phyloP scores from a whole-genome alignment of 2,113 vertebrate genomes.

The Tor tambroides region DNA sequence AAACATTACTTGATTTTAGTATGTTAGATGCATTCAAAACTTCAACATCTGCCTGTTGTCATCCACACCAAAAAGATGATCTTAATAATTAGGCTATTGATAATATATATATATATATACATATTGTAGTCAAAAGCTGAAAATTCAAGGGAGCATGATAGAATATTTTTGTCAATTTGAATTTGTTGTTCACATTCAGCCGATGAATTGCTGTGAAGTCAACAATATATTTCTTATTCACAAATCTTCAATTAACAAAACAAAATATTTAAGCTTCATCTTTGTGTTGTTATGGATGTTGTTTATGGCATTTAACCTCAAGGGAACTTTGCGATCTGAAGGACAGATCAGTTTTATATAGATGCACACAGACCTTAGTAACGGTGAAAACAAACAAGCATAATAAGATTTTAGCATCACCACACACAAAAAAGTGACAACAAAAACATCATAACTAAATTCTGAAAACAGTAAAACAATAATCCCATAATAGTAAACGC shows the following conservation, averaged over 20 bases:
- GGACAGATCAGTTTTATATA: background rate
- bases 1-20: background rate
- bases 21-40: background rate
- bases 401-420: background rate
- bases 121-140: no score
- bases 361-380: background rate
- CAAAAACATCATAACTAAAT: background rate
- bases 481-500: no score
- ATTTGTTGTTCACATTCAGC: background rate
- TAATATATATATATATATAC: background rate
- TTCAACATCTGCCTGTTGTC: background rate
- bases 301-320: background rate
- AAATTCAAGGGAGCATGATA: background rate
- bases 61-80: background rate
- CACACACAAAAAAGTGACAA: background rate
- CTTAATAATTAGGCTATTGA: background rate
- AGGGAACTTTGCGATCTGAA: no score
- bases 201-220: background rate
- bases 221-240: background rate
- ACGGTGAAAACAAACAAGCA: background rate
- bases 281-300: background rate
- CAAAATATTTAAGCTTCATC: background rate
- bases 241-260: background rate
- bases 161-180: no score
- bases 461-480: background rate